phyloP scores from a whole-genome alignment of 2,113 vertebrate species.

The Gorsachius goisagi region DNA sequence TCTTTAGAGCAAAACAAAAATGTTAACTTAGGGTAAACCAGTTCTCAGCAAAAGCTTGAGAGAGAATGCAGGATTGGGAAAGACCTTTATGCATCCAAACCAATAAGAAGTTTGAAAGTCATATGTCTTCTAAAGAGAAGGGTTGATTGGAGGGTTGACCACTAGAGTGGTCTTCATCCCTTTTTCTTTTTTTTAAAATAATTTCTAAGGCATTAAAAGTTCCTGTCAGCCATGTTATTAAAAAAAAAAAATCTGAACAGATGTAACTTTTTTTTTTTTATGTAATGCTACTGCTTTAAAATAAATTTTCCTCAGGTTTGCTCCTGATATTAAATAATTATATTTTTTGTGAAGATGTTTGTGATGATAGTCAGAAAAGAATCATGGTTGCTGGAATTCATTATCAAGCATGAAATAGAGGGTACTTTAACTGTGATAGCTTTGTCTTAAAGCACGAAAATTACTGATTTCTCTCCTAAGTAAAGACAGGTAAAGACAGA shows the following conservation, averaged over 20 bases:
- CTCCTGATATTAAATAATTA: not conserved
- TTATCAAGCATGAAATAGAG: not conserved
- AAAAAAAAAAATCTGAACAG: not conserved
- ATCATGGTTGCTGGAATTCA: not conserved
- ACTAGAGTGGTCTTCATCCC: not conserved
- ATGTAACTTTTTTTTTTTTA: not conserved
- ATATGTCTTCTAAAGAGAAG: not conserved
- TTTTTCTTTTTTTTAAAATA: not conserved
- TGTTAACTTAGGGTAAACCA: not conserved
- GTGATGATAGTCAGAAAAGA: not conserved
- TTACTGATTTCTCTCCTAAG: not conserved
- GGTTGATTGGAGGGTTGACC: not conserved
- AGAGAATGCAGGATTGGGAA: not conserved
- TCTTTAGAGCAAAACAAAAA: not conserved
- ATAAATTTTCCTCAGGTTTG: not conserved
- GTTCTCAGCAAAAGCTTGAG: not conserved
- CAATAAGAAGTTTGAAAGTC: not conserved
- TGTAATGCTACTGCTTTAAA: not conserved
- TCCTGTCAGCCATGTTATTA: not conserved
- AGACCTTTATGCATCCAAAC: not conserved
- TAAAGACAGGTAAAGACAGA: not conserved
- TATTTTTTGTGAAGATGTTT: not conserved
- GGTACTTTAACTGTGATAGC: not conserved
- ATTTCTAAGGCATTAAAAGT: not conserved
- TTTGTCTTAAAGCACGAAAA: not conserved